Base-by-base conservation (phyloP, 2,888 invertebrate species). In the Pecten maximus region DNA sequence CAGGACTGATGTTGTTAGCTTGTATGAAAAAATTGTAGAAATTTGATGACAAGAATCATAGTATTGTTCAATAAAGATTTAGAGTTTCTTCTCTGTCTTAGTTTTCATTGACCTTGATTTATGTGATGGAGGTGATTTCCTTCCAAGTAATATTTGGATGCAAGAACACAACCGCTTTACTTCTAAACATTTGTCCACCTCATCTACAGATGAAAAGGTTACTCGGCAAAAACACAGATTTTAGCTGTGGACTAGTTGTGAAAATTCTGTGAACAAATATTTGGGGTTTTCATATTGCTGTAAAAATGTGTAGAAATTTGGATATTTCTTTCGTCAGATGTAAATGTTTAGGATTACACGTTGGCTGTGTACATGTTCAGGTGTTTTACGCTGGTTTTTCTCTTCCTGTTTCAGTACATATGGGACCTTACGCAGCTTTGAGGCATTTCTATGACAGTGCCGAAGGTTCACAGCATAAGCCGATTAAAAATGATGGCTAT, bases 401-500 rank as follows among this genome's bases (percentile, higher is more conserved):
- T 74, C 74, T 74, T 74, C 74, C 74, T 74, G 74, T 74, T 74
- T 74, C 74, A 74, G 74, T 74, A 74, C 28, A 74, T 74, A 12
- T 74, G 28, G 74, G 74, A 74, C 74, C 74, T 74, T 74, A 74
- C 35, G 74, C 74, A 35, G 74, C 74, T 74, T 23, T 74, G 74
- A 74, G 74, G 74, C 74, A 74, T 74, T 74, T 74, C 74, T 74
- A 74, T 74, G 74, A 74, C 74, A 74, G 74, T 35, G 74, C 16
- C 6, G 74, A 74, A 35, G 74, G 74, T 74, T 74, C 74, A 35
- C 74, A 35, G 35, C 74, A 74, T 74, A 74, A 74, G 74, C 74
- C 74, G 35, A 16, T 74, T 4, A 74, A 74, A 74, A 74, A 74
- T 74, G 74, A 74, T 28, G 74, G 74, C 35, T 74, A 74, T 74